Base-by-base conservation (phyloP, 35 echinoderm and acorn worm genomes). In the Strongylocentrotus purpuratus region DNA sequence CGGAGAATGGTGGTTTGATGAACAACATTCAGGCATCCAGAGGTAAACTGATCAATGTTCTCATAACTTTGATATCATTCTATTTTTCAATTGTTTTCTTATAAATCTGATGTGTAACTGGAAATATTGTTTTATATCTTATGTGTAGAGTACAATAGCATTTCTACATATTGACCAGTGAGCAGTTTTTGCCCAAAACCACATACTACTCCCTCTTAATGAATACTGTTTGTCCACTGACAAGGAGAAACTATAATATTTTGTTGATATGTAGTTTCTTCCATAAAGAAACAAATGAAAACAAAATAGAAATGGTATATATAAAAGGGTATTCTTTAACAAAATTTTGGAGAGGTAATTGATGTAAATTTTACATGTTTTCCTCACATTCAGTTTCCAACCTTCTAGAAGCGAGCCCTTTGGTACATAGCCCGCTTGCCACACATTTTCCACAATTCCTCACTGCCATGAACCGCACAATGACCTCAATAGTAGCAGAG, bases 381-480 rank as follows among this genome's bases (percentile, higher is more conserved):
- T 50, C 45, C 58, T 93, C 48, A 20, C 32, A 0, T 71, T 28
- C 85, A 96, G 96, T 96, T 31, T 96, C 94, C 33, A 90, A 65
- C 59, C 94, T 96, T 33, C 93, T 96, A 25, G 96, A 94, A 90
- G 87, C 31, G 25, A 96, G 88, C 88, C 47, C 47, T 28, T 59
- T 87, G 3, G 87, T 91, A 45, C 48, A 94, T n/a, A 33, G 88
- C 28, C 86, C 60, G 18, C 94, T 96, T 5, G 45, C 25, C 2
- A 70, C 41, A 7, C 47, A 94, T 58, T 96, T 94, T 87, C 85
- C 87, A 31, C 93, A 61, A 85, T 61, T 94, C 86, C 85, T 94
- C 2, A 22, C 86, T 13, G 50, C 85, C n/a, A 11, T 94, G 55
- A 86, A 94, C 52, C 47, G 31, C 48, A 85, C 96, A 7, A 78